phyloP scores from a whole-genome alignment of 2,113 vertebrate genomes.

The Megaptera novaeangliae region DNA sequence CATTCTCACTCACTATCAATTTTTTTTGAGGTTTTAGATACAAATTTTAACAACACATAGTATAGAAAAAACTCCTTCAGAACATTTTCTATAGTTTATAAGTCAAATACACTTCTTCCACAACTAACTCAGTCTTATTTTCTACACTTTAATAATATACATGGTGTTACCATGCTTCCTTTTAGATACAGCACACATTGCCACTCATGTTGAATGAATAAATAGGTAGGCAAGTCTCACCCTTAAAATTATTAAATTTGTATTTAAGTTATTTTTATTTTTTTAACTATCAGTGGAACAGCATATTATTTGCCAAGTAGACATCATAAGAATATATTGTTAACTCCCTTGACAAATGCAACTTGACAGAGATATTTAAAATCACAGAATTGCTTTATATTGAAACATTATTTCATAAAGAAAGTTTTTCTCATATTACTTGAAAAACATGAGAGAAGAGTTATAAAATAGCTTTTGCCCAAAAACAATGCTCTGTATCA shows the following conservation, averaged over 20 bases:
- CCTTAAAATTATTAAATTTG: neutral
- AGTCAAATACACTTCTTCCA: neutral
- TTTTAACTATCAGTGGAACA: neutral
- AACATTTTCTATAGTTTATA: neutral
- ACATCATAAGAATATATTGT: neutral
- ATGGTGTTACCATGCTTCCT: neutral
- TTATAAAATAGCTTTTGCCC: neutral
- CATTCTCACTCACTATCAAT: neutral
- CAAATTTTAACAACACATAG: neutral
- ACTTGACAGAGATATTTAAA: neutral
- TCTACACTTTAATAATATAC: neutral
- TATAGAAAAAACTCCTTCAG: neutral
- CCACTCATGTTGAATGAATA: neutral
- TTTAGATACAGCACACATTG: neutral
- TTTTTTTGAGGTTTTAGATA: neutral
- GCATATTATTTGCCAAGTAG: neutral
- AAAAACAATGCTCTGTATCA: neutral
- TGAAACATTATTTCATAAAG: neutral
- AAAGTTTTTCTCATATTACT: neutral
- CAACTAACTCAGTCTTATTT: neutral
- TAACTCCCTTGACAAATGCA: neutral
- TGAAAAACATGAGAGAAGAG: neutral
- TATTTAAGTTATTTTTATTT: neutral
- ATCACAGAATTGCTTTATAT: neutral
- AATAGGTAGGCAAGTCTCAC: neutral